These are phyloP conservation scores for Parnassius glacialis DNA, from an alignment of 2,888 invertebrate genomes.

Conservation along the genomic window DNA sequence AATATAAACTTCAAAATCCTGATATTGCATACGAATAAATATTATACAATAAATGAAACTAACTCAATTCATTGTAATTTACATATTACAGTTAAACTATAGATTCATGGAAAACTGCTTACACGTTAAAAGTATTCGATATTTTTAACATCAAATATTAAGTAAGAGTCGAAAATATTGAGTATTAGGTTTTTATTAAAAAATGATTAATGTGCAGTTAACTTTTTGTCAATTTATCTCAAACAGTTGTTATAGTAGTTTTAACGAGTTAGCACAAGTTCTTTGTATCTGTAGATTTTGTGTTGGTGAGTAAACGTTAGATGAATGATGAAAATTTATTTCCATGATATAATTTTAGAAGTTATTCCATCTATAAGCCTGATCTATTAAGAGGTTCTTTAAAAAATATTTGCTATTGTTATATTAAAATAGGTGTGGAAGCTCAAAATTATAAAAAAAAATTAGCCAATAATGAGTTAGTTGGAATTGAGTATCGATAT, in stretches of 20 bases:
- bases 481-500: constrained; percentile 21
- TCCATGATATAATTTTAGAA: constrained; percentile 14
- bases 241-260: constrained; percentile 8
- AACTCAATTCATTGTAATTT: constrained; percentile 8
- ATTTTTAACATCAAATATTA: not conserved
- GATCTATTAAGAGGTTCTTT: constrained; percentile 4
- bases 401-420: constrained; percentile 14
- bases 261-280: constrained; percentile 14
- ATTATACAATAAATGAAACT: constrained; percentile 30
- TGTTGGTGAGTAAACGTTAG: constrained; percentile 7
- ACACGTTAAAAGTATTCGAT: not conserved
- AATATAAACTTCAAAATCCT: constrained; percentile 44
- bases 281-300: constrained; percentile 10
- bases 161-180: too few species aligned
- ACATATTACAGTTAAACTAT: constrained; percentile 6
- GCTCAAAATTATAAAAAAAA: constrained; percentile 42
- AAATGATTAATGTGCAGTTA: not conserved
- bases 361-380: constrained; percentile 14
- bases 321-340: constrained; percentile 11
- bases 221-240: constrained; percentile 6
- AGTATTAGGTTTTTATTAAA: not conserved
- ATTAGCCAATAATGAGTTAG: constrained; percentile 23
- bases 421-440: constrained; percentile 37
- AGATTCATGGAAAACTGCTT: constrained; percentile 17
- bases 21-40: constrained; percentile 46